Evolutionary conservation across 2,113 vertebrate genomes (phyloP).

Genomic region (Sinocyclocheilus maitianheensis): DNA sequence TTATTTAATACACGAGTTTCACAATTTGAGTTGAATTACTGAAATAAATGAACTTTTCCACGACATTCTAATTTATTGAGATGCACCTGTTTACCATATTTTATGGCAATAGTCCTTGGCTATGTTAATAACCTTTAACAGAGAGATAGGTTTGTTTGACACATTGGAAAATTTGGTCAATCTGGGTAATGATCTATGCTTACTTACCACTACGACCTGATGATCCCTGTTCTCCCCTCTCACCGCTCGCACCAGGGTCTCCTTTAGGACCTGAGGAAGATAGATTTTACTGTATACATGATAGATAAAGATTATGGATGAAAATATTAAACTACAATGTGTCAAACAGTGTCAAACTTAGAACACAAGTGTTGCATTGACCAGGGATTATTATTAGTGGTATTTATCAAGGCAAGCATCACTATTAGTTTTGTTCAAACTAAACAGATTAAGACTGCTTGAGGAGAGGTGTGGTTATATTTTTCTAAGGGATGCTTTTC

Average conservation of each 20-base stretch:
- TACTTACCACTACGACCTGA: slow-evolving; percentile 7
- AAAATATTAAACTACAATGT: not conserved
- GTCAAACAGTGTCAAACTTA: not conserved
- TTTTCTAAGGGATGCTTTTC: not conserved
- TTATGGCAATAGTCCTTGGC: not conserved
- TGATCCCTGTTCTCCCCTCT: not conserved
- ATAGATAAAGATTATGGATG: not conserved
- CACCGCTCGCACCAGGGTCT: not conserved
- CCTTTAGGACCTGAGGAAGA: slow-evolving; percentile 27
- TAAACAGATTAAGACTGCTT: not conserved
- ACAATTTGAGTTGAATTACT: no score
- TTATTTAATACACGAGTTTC: no score
- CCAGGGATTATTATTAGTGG: not conserved
- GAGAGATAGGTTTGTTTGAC: not conserved
- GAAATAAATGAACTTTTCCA: no score
- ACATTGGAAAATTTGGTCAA: not conserved
- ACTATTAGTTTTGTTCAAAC: not conserved
- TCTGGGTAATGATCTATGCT: not conserved
- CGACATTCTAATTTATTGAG: no score
- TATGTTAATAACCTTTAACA: not conserved
- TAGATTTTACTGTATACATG: not conserved
- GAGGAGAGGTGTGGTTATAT: not conserved
- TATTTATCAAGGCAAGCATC: not conserved
- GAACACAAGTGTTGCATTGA: not conserved
- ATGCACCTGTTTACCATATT: not conserved